Conservation (phyloP, 2,113 vertebrate genomes). For the Rallus limicola region DNA sequence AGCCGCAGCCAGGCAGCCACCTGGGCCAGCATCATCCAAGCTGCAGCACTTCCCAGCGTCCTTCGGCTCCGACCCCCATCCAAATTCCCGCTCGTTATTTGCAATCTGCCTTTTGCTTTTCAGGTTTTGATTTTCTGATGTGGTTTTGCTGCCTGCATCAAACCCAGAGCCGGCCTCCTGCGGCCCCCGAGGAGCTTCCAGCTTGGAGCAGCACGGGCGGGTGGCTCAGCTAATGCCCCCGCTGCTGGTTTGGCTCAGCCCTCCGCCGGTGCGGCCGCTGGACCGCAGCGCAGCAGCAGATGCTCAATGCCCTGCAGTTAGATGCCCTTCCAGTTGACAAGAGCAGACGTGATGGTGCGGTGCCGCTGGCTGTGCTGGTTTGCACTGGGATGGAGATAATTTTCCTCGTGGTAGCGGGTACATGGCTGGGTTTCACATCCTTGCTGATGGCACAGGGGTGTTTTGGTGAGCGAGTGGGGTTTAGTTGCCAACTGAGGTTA, state of each 20-base stretch:
- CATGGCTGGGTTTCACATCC: too few relatives aligned
- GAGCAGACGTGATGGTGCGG: rapidly evolving
- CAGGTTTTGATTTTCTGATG: not conserved
- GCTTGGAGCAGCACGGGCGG: rapidly evolving
- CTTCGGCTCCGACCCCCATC: not conserved
- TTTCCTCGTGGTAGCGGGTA: too few relatives aligned
- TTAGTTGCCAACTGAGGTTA: too few relatives aligned
- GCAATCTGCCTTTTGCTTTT: not conserved
- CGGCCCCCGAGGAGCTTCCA: not conserved
- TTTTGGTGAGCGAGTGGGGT: too few relatives aligned
- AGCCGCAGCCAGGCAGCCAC: not conserved
- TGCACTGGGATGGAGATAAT: too few relatives aligned
- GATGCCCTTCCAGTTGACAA: not conserved
- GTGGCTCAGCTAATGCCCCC: not conserved
- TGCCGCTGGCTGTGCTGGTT: not conserved
- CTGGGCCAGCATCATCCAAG: not conserved
- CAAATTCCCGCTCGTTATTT: rapidly evolving
- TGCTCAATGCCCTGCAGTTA: not conserved
- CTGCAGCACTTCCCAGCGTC: not conserved
- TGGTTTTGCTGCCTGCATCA: not conserved
- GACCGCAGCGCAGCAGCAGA: not conserved
- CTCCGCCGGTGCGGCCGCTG: rapidly evolving
- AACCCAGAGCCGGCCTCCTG: not conserved
- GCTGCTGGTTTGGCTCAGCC: not conserved
- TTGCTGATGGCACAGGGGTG: too few relatives aligned